These are phyloP conservation scores for Leptopterna dolabrata DNA, from an alignment of 2,888 invertebrate species.

Conservation along the genomic window DNA sequence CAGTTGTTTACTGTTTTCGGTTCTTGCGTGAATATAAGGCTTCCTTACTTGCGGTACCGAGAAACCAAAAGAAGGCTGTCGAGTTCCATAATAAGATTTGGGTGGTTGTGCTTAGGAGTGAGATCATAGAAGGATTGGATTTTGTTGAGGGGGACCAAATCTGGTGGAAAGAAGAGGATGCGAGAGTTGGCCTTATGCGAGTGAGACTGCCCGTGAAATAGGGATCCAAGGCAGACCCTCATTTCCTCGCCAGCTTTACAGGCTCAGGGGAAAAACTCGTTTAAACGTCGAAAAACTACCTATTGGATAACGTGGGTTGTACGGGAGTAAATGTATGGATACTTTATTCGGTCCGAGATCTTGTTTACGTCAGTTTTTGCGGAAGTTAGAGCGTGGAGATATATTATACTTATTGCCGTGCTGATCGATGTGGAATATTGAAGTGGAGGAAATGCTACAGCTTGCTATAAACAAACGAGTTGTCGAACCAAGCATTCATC, in stretches of 20 bases:
- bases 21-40: no score
- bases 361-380: no score
- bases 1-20: no score
- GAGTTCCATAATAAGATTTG: neutral
- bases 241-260: neutral
- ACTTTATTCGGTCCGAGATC: no score
- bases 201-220: slow-evolving; percentile 57
- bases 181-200: slow-evolving; percentile 26
- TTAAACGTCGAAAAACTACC: slow-evolving; percentile 3
- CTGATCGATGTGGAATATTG: no score
- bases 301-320: neutral
- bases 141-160: neutral
- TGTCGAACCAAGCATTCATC: no score
- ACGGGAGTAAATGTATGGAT: no score
- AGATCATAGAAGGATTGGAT: neutral
- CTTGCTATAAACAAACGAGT: no score
- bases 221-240: neutral
- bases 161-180: slow-evolving; percentile 15
- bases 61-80: neutral
- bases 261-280: slow-evolving; percentile 16
- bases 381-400: no score
- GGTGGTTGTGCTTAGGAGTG: neutral
- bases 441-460: no score
- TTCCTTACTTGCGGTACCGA: no score
- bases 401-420: no score